These are phyloP conservation scores for Diplolepis rosae DNA, from an alignment of 2,888 invertebrate species.

Conservation along the genomic window DNA sequence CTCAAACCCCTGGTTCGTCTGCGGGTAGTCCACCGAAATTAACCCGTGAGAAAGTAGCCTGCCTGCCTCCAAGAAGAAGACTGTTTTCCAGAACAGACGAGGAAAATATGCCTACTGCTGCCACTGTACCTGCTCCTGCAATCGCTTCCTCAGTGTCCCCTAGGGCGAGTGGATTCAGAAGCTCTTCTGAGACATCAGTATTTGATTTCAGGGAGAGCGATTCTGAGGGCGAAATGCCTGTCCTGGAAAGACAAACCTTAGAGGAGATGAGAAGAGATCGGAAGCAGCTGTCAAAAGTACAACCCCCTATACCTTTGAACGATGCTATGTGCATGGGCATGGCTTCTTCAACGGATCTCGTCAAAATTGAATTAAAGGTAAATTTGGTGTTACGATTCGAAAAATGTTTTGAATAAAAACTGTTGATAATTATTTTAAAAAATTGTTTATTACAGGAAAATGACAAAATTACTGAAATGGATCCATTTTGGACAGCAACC, in stretches of 20 bases:
- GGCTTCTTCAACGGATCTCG: constrained; percentile 66
- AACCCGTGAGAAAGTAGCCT: constrained; percentile 71
- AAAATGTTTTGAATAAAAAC: neutral
- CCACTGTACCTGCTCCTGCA: constrained; percentile 61
- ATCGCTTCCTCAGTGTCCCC: constrained; percentile 64
- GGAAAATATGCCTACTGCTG: constrained; percentile 61
- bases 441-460: constrained; percentile 59
- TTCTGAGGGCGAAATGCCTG: constrained; percentile 79
- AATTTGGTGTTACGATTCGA: too few relatives aligned
- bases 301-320: constrained; percentile 74
- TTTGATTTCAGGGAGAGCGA: constrained; percentile 80
- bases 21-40: constrained; percentile 75
- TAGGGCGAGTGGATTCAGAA: constrained; percentile 75
- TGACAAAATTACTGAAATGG: constrained; percentile 66
- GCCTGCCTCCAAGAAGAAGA: constrained; percentile 72
- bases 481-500: constrained; percentile 80
- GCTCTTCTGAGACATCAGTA: constrained; percentile 79
- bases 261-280: constrained; percentile 79
- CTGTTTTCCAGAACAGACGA: constrained; percentile 80
- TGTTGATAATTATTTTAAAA: neutral
- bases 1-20: constrained; percentile 64
- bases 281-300: constrained; percentile 78
- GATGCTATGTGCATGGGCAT: constrained; percentile 66
- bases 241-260: constrained; percentile 80
- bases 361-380: constrained; percentile 69